Percentiles rank a stretch among this genome's conserved stretches.
These are phyloP conservation scores for Dermochelys coriacea DNA, from an alignment of 2,797 vertebrate genomes.

Conservation along the genomic window DNA sequence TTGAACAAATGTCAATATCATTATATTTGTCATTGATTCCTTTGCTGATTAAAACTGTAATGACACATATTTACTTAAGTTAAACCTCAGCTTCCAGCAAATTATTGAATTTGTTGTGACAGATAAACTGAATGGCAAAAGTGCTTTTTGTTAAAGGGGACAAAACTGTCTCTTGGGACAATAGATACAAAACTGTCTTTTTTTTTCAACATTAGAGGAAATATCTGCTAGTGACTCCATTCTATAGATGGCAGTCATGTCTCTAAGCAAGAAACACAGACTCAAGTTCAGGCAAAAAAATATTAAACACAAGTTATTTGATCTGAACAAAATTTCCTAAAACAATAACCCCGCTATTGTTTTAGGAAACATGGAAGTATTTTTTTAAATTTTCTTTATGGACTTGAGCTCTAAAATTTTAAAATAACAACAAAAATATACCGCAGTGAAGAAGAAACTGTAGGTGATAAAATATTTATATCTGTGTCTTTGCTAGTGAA, in stretches of 20 bases:
- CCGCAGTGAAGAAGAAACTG: neutral
- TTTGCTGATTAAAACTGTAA: slow-evolving; percentile 66
- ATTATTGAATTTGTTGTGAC: slow-evolving; percentile 67
- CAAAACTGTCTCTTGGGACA: slow-evolving; percentile 61
- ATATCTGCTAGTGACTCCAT: slow-evolving; percentile 35
- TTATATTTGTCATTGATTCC: slow-evolving; percentile 62
- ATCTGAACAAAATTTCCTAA: slow-evolving; percentile 11
- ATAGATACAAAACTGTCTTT: neutral
- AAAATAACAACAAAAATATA: neutral
- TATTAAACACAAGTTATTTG: neutral
- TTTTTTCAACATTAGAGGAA: slow-evolving; percentile 20
- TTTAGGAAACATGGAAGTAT: neutral
- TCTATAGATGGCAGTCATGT: slow-evolving; percentile 77
- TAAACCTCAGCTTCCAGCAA: slow-evolving; percentile 68
- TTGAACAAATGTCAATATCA: slow-evolving; percentile 71
- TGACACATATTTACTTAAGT: slow-evolving; percentile 67
- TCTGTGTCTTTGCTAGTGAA: neutral
- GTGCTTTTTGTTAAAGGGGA: slow-evolving; percentile 62
- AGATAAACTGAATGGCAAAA: slow-evolving; percentile 60
- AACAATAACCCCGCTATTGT: neutral
- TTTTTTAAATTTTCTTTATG: neutral
- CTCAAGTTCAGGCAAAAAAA: neutral
- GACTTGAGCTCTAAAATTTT: neutral
- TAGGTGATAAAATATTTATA: neutral
- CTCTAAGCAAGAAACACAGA: slow-evolving; percentile 54